These are phyloP conservation scores for Holacanthus passer DNA, from an alignment of 2,113 vertebrate genomes.

Conservation along the genomic window DNA sequence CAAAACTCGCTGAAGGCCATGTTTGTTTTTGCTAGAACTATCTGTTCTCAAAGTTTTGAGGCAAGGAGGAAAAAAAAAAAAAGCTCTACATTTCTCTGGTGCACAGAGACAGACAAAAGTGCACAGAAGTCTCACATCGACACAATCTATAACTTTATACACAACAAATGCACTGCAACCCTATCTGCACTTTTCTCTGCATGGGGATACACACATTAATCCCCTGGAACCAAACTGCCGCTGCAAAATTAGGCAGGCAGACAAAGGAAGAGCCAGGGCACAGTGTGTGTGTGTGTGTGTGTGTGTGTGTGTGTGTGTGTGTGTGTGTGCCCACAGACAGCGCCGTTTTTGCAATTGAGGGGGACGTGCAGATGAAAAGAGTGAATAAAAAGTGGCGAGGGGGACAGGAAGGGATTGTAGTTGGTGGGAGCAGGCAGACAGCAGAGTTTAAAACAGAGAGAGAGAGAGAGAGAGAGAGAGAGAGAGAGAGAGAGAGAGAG, in stretches of 20 bases:
- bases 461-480: constrained; percentile 18
- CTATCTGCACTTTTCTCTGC: constrained; percentile 56
- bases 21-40: constrained; percentile 31
- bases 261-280: constrained; percentile 76
- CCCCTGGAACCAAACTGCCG: constrained; percentile 68
- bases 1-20: background rate
- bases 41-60: constrained; percentile 9
- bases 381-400: constrained; percentile 75
- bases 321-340: constrained; percentile 31
- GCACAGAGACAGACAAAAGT: constrained; percentile 6
- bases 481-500: too few species aligned
- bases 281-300: constrained; percentile 20
- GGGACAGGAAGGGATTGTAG: constrained; percentile 73
- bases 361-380: constrained; percentile 74
- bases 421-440: constrained; percentile 54
- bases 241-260: constrained; percentile 73
- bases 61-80: background rate
- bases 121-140: background rate
- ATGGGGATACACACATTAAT: constrained; percentile 74
- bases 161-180: constrained; percentile 40
- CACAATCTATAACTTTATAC: constrained; percentile 56
- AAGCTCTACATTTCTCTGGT: background rate
- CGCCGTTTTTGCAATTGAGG: constrained; percentile 62
- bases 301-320: constrained; percentile 21
- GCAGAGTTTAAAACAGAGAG: constrained; percentile 67